A percentile compares a stretch with the other conserved stretches of the same genome.
These are phyloP conservation scores for Chymomyza amoena DNA, from an alignment of 2,888 invertebrate species.

Conservation along the genomic window DNA sequence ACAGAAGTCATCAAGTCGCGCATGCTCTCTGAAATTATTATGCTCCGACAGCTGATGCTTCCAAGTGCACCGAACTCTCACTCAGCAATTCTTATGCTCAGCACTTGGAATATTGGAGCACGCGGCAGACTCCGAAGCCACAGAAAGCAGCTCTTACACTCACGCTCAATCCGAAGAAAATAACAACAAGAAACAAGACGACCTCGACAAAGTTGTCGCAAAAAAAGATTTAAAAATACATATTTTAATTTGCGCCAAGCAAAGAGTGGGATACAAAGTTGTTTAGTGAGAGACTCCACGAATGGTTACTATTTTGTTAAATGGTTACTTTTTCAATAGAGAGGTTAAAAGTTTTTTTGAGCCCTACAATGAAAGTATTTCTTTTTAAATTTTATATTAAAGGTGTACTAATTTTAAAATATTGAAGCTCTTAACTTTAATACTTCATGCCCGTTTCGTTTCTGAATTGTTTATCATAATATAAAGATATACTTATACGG, in stretches of 20 bases:
- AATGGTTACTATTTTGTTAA: not conserved
- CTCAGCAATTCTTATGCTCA: slow-evolving; percentile 21
- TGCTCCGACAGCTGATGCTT: slow-evolving; percentile 32
- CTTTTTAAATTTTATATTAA: too few species aligned
- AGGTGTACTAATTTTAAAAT: too few species aligned
- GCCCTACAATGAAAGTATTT: too few species aligned
- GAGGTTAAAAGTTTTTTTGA: too few species aligned
- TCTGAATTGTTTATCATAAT: too few species aligned
- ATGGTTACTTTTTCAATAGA: slow-evolving; percentile 1
- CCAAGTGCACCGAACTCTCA: slow-evolving; percentile 25
- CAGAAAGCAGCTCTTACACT: slow-evolving; percentile 32
- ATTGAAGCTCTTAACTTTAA: too few species aligned
- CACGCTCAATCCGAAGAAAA: slow-evolving; percentile 36
- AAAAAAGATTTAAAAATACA: slow-evolving; percentile 21
- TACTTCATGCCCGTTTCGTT: too few species aligned
- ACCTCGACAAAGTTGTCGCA: slow-evolving; percentile 71
- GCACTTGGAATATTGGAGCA: slow-evolving; percentile 38
- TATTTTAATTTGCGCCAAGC: slow-evolving; percentile 14
- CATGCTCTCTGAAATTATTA: slow-evolving; percentile 25
- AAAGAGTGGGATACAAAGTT: slow-evolving; percentile 4
- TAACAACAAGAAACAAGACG: slow-evolving; percentile 70
- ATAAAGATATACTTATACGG: too few species aligned
- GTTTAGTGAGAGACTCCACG: not conserved
- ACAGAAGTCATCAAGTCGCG: not conserved
- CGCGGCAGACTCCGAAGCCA: slow-evolving; percentile 27